Conservation (phyloP, 2,113 vertebrate species). For the Microcebus ravelobensis region DNA sequence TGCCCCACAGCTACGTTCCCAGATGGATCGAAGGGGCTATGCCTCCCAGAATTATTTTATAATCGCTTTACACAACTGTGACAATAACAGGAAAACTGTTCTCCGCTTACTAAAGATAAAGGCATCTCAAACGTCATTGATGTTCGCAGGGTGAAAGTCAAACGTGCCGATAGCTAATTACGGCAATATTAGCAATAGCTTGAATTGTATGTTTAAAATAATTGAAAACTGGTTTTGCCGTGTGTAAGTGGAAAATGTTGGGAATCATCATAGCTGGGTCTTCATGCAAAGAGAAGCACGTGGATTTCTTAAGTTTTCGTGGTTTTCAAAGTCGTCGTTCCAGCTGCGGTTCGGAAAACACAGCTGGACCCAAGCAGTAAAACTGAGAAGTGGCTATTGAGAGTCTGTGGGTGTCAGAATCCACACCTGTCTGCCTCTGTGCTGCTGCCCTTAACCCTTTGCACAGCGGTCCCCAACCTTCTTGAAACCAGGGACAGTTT, state of each 20-base stretch:
- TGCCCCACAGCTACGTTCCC: fast-evolving
- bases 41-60: background rate
- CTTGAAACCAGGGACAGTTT: too few species aligned
- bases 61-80: background rate
- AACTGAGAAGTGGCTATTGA: background rate
- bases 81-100: background rate
- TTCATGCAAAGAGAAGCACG: background rate
- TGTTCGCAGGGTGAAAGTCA: fast-evolving
- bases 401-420: background rate
- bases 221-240: background rate
- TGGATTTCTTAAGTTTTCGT: background rate
- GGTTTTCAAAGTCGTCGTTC: background rate
- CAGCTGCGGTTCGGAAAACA: background rate
- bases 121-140: background rate
- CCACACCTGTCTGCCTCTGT: too few species aligned
- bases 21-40: background rate
- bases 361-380: background rate
- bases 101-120: background rate
- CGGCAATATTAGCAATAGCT: background rate
- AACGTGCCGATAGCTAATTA: background rate
- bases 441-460: background rate
- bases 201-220: background rate
- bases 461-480: too few species aligned
- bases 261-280: background rate
- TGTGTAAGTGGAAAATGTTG: background rate